Base-by-base conservation (phyloP, 2,113 vertebrate species). In the Equus quagga region DNA sequence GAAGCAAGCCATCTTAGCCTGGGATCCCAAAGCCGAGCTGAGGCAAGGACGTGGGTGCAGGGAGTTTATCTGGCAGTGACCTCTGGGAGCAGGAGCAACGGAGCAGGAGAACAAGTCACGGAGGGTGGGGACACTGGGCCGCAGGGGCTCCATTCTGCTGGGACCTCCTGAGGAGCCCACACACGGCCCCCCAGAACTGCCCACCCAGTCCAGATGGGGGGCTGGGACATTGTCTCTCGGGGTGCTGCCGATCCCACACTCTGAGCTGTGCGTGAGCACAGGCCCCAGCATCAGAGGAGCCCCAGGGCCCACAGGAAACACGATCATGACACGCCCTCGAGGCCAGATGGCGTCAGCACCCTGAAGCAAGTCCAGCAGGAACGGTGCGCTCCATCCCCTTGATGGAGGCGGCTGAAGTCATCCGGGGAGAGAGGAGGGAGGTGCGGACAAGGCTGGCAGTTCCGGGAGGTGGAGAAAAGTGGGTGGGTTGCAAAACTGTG, bases 381-480 rank as follows among this genome's bases (percentile, higher is more conserved):
- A 5, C 19, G 4, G 31, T n/a, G 49, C 51, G 1, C 23, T 54
- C 24, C 6, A 6, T 0, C 8, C 10, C 17, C 13, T 18, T 3
- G 46, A 23, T 54, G 49, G 41, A 13, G 28, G 36, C 14, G 0
- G 0, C 24, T 6, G 23, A 6, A 4, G 13, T 21, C 23, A 18
- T 3, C 31, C 33, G 8, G 49, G 31, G 56, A 85, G 10, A 9
- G 31, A 54, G 17, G 65, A 64, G n/a, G 12, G 8, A 4, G 93
- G 26, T 2, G 0, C 0, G 62, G 41, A 6, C 44, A 8, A 31
- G 31, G 33, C 21, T 0, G 0, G 21, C 3, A n/a, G 28, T 46
- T 46, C 19, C 0, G 36, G 58, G 28, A 36, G 14, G 8, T 1
- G 6, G 58, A 80, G 49, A 64, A 7, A 6, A n/a, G 14, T 13